A percentile compares a stretch with the other conserved stretches of the same genome.
Conservation (phyloP, 2,888 invertebrate genomes). For the Ditylenchus weischeri region DNA sequence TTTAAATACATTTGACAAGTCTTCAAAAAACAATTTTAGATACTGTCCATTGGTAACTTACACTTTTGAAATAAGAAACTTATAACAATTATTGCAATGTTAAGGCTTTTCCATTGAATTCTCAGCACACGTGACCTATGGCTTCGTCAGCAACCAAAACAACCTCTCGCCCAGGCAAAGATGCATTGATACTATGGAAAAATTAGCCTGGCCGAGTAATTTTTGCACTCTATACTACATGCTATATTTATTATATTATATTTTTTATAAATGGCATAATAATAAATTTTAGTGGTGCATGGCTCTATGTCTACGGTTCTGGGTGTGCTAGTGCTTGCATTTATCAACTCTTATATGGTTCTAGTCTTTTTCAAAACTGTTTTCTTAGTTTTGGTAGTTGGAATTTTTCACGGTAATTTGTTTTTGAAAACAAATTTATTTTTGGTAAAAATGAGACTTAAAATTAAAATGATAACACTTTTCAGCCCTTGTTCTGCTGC, state of each 20-base stretch:
- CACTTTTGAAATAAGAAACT: neutral
- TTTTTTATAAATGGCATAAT: neutral
- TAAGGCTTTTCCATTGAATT: slow-evolving; percentile 64
- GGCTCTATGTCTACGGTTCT: slow-evolving; percentile 86
- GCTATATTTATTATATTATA: too few relatives aligned
- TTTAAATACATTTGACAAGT: too few relatives aligned
- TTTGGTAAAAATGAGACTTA: neutral
- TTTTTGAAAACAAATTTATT: slow-evolving; percentile 4
- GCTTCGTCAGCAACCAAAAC: slow-evolving; percentile 80
- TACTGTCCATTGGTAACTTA: slow-evolving; percentile 29
- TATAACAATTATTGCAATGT: neutral
- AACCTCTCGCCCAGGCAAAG: slow-evolving; percentile 68
- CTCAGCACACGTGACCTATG: slow-evolving; percentile 90
- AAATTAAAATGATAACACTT: neutral
- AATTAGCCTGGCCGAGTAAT: slow-evolving; percentile 56
- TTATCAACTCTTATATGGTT: slow-evolving; percentile 86
- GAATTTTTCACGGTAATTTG: slow-evolving; percentile 71
- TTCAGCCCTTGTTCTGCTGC: slow-evolving; percentile 77
- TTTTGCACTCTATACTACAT: too few relatives aligned
- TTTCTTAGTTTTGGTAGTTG: slow-evolving; percentile 70
- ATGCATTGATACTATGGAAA: slow-evolving; percentile 56
- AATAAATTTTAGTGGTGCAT: slow-evolving; percentile 69
- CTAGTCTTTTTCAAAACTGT: slow-evolving; percentile 89
- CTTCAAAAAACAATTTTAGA: slow-evolving; percentile 5
- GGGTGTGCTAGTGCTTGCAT: slow-evolving; percentile 78